These are phyloP conservation scores for Pseudomugil gertrudae DNA, from an alignment of 2,797 vertebrate species.

Conservation along the genomic window DNA sequence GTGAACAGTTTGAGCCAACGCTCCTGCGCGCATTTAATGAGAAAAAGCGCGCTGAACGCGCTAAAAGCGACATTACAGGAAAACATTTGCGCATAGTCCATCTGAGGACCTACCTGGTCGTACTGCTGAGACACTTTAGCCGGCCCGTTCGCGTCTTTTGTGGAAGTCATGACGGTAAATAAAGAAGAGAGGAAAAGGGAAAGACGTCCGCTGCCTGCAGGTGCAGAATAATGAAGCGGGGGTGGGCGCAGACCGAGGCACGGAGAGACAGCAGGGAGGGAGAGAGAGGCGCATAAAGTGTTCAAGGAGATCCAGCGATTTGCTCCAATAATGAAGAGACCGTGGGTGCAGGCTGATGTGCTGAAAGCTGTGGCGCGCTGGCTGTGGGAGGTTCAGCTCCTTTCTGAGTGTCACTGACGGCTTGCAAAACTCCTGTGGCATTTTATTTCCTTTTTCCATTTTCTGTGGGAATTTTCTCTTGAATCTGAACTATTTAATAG, in stretches of 20 bases:
- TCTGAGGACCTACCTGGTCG: conserved; percentile 86
- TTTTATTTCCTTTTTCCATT: neutral
- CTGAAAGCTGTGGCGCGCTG: conserved; percentile 30
- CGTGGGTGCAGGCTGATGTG: conserved; percentile 58
- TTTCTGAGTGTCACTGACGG: conserved; percentile 14
- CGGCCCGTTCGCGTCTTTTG: conserved; percentile 86
- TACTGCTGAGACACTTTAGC: conserved; percentile 87
- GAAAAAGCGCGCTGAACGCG: neutral
- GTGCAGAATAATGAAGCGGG: conserved; percentile 59
- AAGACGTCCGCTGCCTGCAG: conserved; percentile 66
- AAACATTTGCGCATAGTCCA: neutral
- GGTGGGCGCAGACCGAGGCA: conserved; percentile 17
- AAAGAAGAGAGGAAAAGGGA: conserved; percentile 36
- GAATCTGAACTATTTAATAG: neutral
- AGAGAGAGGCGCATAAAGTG: conserved; percentile 9
- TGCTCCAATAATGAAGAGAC: conserved; percentile 53
- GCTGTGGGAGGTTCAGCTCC: conserved; percentile 57
- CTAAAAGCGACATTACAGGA: neutral
- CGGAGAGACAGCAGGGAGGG: conserved; percentile 12
- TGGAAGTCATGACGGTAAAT: conserved; percentile 88
- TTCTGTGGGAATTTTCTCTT: neutral
- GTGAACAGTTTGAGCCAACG: conserved; percentile 1
- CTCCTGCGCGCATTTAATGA: neutral
- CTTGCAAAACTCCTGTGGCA: neutral
- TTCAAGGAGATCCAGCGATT: conserved; percentile 59